Evolutionary conservation across 2,113 vertebrate species (phyloP), one percentile per base, ranked within the genome.

Genomic region (Neodon shergylaensis): DNA sequence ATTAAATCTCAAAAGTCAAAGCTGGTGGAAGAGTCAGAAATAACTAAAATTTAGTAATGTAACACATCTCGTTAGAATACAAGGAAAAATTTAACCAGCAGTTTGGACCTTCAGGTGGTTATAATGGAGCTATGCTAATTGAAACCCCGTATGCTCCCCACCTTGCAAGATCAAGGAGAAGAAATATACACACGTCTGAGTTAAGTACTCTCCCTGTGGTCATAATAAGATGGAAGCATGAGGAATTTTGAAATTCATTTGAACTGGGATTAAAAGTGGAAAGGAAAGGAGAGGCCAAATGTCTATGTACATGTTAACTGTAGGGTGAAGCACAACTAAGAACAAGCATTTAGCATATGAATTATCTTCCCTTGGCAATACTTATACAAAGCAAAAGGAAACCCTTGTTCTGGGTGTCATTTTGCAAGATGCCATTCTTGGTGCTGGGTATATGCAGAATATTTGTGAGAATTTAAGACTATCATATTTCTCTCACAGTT

Each of bases 341-440:
- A 90, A 87, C 10, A 22, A 74, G 44, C 70, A 90, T 74, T 94
- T 90, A 91, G 90, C 65, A 68, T 90, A 81, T 97, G 90, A 73
- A 94, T 66, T 66, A 76, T 10, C 47, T 78, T 78, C 44, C 91
- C 58, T 90, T 93, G 26, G 58, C 79, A 78, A 26, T 74, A 73
- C 24, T 92, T 81, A 66, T 0, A 31, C 88, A 96, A 79, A 93
- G 49, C 42, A 0, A 87, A 93, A 65, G 61, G 78, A 96, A 44
- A 70, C 49, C 68, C 54, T 86, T 72, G 68, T 74, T 44, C 79
- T 89, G 76, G 70, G n/a, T 44, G 4, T 89, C 66, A 36, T 84
- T 95, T 87, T 96, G 68, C 36, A 90, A 94, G 96, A 81, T 70
- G 39, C 42, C 70, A 91, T 95, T 91, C 77, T n/a, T 9, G 52